These are phyloP conservation scores for Epicampocera succincta DNA, from an alignment of 2,888 invertebrate genomes.

Conservation along the genomic window DNA sequence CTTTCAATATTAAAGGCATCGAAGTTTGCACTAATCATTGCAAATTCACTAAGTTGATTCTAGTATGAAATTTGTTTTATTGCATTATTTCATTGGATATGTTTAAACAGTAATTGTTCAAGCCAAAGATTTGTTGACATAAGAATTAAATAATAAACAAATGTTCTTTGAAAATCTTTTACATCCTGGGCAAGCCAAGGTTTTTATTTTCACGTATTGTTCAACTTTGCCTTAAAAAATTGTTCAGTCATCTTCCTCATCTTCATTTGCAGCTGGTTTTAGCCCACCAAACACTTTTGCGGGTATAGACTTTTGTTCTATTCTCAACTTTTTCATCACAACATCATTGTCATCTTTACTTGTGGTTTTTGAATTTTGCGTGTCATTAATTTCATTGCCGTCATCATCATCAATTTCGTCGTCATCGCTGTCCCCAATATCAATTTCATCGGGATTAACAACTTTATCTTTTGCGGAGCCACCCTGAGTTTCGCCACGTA, in stretches of 20 bases:
- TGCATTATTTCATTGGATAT: too few relatives aligned
- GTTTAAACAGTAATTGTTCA: too few relatives aligned
- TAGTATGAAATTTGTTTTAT: too few relatives aligned
- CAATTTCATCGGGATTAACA: constrained; percentile 93
- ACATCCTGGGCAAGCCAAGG: too few relatives aligned
- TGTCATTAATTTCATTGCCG: constrained; percentile 83
- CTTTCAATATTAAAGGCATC: too few relatives aligned
- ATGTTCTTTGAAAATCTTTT: too few relatives aligned
- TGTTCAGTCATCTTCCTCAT: constrained; percentile 74
- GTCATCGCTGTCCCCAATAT: constrained; percentile 88
- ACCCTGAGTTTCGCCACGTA: constrained; percentile 93
- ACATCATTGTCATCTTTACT: constrained; percentile 82
- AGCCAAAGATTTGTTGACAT: too few relatives aligned
- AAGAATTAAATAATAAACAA: too few relatives aligned
- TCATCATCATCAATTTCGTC: constrained; percentile 85
- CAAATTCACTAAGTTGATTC: too few relatives aligned
- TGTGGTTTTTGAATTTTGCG: constrained; percentile 84
- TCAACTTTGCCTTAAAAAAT: constrained; percentile 3
- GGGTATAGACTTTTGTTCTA: constrained; percentile 93
- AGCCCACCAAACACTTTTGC: constrained; percentile 95
- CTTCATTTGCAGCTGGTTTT: constrained; percentile 75
- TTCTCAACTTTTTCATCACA: constrained; percentile 85
- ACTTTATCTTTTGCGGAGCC: constrained; percentile 86
- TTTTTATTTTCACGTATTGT: background rate
- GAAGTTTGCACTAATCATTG: too few relatives aligned